Conservation (phyloP, 2,113 vertebrate genomes). For the Narcine bancroftii region DNA sequence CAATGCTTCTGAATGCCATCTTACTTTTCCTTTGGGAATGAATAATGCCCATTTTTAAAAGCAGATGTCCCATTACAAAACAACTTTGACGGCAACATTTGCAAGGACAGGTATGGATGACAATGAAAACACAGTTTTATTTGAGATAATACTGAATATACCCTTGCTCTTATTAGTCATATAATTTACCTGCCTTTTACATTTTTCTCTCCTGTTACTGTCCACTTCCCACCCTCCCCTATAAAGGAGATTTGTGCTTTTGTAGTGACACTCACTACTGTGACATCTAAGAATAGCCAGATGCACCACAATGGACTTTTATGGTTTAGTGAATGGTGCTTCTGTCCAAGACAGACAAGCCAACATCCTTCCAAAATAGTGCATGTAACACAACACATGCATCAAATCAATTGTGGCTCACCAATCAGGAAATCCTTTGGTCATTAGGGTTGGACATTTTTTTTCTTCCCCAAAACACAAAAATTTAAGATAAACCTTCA, state of each 20-base stretch:
- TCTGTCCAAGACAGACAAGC: background rate
- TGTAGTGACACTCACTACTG: background rate
- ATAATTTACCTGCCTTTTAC: background rate
- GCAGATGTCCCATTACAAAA: background rate
- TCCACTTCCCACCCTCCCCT: background rate
- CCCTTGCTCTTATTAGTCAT: background rate
- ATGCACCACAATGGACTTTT: constrained; percentile 7
- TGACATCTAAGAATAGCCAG: constrained; percentile 17
- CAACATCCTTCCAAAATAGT: constrained; percentile 16
- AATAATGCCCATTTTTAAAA: background rate
- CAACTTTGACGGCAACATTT: background rate
- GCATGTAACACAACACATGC: background rate
- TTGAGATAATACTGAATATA: background rate
- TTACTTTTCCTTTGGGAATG: background rate
- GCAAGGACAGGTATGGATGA: background rate
- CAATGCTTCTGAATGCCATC: background rate
- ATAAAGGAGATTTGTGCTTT: background rate
- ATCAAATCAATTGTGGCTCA: background rate
- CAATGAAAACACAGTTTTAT: background rate
- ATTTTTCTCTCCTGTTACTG: background rate
- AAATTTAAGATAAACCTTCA: background rate
- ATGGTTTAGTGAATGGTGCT: constrained; percentile 14
- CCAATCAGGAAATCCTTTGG: constrained; percentile 25
- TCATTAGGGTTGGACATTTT: background rate
- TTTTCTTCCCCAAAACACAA: background rate